These are phyloP conservation scores for Endomychus coccineus DNA, from an alignment of 2,888 invertebrate genomes.

Conservation along the genomic window DNA sequence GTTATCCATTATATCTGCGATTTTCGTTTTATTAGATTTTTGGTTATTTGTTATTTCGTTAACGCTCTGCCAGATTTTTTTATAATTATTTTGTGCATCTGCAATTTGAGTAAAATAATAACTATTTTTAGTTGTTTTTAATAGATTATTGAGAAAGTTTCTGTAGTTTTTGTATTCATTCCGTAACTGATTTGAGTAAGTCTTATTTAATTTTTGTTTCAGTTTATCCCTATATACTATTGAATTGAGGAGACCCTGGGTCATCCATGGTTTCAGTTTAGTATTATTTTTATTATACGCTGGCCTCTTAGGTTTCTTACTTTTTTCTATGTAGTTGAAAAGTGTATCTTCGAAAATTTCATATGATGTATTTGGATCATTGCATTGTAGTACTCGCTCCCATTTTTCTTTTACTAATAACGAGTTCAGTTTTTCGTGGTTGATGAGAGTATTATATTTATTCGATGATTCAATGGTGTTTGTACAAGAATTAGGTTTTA, in stretches of 20 bases:
- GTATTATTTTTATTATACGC: background rate
- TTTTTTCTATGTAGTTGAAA: background rate
- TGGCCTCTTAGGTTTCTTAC: background rate
- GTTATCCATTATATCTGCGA: too few relatives aligned
- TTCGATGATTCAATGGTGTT: too few relatives aligned
- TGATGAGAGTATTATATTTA: too few relatives aligned
- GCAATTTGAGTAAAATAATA: background rate
- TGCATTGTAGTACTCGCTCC: background rate
- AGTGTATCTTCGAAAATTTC: background rate
- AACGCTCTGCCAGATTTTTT: background rate
- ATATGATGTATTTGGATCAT: conserved; percentile 4
- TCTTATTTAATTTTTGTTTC: conserved; percentile 1
- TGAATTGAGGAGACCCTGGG: background rate
- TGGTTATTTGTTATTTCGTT: conserved; percentile 6
- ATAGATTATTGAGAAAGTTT: conserved; percentile 2
- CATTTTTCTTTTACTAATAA: too few relatives aligned
- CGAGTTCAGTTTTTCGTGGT: too few relatives aligned
- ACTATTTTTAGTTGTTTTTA: conserved; percentile 4
- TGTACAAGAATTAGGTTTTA: too few relatives aligned
- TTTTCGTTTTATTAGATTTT: too few relatives aligned
- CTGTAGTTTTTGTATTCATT: conserved; percentile 6
- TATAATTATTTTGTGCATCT: background rate
- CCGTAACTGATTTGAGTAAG: background rate
- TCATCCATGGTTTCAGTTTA: conserved; percentile 4
- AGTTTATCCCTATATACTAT: conserved; percentile 3